Conservation (phyloP, 2,113 vertebrate species). For the Solea solea region DNA sequence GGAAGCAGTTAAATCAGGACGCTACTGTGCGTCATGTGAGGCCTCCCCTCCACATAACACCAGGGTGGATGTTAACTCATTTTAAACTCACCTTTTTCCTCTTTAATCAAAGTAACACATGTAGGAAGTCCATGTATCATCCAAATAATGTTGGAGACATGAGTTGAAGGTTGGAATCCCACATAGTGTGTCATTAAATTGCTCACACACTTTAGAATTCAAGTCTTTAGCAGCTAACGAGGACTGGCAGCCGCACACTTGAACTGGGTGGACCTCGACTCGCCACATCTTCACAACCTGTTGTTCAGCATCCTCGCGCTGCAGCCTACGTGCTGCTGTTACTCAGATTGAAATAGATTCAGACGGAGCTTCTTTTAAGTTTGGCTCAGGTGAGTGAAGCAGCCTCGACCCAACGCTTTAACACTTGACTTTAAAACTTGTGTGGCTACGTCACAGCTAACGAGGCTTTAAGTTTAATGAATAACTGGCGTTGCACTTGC, state of each 20-base stretch:
- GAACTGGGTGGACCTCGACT: too few species aligned
- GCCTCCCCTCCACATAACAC: neutral
- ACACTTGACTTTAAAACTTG: conserved; percentile 39
- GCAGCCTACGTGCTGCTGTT: too few species aligned
- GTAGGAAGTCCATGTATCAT: too few species aligned
- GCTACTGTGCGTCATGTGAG: conserved; percentile 13
- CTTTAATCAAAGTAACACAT: neutral
- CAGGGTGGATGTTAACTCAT: neutral
- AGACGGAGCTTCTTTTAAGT: conserved; percentile 45
- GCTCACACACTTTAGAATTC: too few species aligned
- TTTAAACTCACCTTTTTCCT: neutral
- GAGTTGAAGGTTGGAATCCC: too few species aligned
- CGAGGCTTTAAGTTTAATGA: conserved; percentile 43
- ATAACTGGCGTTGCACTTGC: conserved; percentile 42
- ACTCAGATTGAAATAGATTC: conserved; percentile 56
- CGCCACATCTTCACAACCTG: too few species aligned
- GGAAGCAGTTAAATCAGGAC: conserved; percentile 62
- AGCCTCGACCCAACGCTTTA: conserved; percentile 23
- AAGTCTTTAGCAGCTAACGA: too few species aligned
- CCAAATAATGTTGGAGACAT: too few species aligned
- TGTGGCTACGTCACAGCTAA: conserved; percentile 18
- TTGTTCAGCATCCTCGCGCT: conserved; percentile 1
- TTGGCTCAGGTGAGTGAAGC: conserved; percentile 29
- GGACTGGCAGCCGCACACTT: too few species aligned
- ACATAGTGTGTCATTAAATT: too few species aligned